These are phyloP conservation scores for Cheilosia soror DNA, from an alignment of 2,888 invertebrate species.

Conservation along the genomic window DNA sequence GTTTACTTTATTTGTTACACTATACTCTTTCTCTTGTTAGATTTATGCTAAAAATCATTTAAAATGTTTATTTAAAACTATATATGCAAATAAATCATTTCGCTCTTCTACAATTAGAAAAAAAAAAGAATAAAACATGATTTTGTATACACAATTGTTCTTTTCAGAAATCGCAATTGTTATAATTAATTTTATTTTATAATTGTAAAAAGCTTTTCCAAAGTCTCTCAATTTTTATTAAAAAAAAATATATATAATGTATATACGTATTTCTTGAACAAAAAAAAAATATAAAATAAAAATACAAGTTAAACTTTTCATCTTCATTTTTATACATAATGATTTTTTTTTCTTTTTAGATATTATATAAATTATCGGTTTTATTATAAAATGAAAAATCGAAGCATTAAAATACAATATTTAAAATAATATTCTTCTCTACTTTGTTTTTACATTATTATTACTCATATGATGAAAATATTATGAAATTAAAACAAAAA, in stretches of 20 bases:
- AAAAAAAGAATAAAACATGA: constrained; percentile 53
- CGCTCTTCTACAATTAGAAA: constrained; percentile 43
- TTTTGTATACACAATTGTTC: constrained; percentile 61
- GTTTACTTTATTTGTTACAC: constrained; percentile 50
- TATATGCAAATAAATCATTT: constrained; percentile 67
- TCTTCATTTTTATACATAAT: constrained; percentile 41
- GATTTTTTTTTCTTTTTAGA: constrained; percentile 32
- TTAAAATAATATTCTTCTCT: constrained; percentile 27
- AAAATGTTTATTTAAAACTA: constrained; percentile 57
- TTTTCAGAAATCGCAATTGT: constrained; percentile 36
- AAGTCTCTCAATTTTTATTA: constrained; percentile 65
- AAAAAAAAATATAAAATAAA: constrained; percentile 15
- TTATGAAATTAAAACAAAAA: constrained; percentile 36
- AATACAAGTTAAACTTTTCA: constrained; percentile 26
- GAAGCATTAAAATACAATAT: constrained; percentile 46
- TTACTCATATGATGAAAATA: constrained; percentile 35
- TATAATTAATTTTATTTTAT: constrained; percentile 42
- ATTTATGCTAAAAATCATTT: constrained; percentile 65
- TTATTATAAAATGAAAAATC: constrained; percentile 32
- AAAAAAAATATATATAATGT: constrained; percentile 23
- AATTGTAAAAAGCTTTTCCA: constrained; percentile 66
- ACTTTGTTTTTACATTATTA: constrained; percentile 50
- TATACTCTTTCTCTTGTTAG: constrained; percentile 70
- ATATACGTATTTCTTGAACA: constrained; percentile 8
- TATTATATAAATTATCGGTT: constrained; percentile 15